phyloP scores from a whole-genome alignment of 2,797 vertebrate genomes.

The Hirundo rustica region DNA sequence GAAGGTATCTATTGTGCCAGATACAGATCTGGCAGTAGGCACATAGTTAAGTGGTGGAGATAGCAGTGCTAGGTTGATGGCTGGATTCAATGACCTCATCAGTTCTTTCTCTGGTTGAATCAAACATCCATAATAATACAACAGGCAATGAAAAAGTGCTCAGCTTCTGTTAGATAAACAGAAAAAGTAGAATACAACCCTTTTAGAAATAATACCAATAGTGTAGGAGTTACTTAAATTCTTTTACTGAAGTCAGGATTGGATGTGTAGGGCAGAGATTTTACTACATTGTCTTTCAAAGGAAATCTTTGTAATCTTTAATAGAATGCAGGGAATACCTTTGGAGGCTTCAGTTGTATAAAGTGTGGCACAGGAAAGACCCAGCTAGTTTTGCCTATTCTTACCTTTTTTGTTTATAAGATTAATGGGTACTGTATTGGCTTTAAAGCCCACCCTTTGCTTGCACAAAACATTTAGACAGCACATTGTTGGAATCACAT shows the following conservation, averaged over 20 bases:
- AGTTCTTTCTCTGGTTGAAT: not conserved
- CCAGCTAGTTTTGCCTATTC: not conserved
- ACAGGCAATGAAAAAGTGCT: not conserved
- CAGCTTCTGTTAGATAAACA: not conserved
- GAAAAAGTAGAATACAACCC: not conserved
- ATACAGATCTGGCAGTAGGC: not conserved
- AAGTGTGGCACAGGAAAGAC: not conserved
- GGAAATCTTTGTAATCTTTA: not conserved
- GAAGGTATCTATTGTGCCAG: not conserved
- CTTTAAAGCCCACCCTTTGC: not conserved
- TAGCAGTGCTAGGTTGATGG: rapidly evolving
- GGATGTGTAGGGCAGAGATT: not conserved
- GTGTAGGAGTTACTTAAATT: no score
- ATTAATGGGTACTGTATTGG: not conserved
- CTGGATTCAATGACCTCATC: not conserved
- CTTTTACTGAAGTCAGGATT: not conserved
- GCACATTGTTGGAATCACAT: not conserved
- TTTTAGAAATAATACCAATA: not conserved
- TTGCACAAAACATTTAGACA: not conserved
- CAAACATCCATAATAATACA: not conserved
- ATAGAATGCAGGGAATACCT: not conserved
- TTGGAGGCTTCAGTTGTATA: not conserved
- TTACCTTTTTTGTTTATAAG: not conserved
- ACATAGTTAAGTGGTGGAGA: not conserved
- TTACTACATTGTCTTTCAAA: not conserved